Percentiles rank a stretch among this genome's conserved stretches.
These are phyloP conservation scores for Columbina picui DNA, from an alignment of 2,113 vertebrate genomes.

Conservation along the genomic window DNA sequence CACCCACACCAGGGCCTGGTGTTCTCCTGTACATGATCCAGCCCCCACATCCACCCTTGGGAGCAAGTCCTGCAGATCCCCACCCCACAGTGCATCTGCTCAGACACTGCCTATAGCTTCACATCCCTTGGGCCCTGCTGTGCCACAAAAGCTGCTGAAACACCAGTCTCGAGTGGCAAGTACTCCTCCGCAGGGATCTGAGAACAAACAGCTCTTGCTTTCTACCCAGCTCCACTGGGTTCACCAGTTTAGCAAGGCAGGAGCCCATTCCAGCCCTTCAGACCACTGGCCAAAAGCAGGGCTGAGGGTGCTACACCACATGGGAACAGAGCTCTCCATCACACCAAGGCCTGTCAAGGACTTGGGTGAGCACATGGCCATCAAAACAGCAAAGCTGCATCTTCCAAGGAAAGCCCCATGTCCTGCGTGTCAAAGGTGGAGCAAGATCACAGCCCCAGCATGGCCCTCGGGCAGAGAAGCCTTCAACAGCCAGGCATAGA, in stretches of 20 bases:
- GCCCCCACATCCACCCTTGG: background rate
- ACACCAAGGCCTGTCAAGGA: fast-evolving
- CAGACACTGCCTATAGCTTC: background rate
- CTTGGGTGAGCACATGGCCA: fast-evolving
- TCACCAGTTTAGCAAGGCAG: background rate
- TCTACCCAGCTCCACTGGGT: background rate
- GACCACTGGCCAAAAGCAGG: background rate
- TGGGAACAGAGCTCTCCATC: background rate
- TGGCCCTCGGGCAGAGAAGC: background rate
- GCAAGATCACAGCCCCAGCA: background rate
- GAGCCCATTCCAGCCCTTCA: background rate
- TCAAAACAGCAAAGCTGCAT: background rate
- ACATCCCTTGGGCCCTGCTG: background rate
- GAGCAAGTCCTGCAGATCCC: background rate
- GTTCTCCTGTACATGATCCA: background rate
- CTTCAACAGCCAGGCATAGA: background rate
- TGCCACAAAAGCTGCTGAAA: background rate
- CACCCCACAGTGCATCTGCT: background rate
- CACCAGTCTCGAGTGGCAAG: background rate
- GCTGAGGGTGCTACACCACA: fast-evolving
- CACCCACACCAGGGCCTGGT: fast-evolving
- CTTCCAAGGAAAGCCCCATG: background rate
- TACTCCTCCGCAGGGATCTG: background rate
- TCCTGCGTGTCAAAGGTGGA: background rate
- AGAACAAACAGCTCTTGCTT: background rate